These are phyloP conservation scores for Potorous gilbertii DNA, from an alignment of 2,797 vertebrate genomes.

Conservation along the genomic window DNA sequence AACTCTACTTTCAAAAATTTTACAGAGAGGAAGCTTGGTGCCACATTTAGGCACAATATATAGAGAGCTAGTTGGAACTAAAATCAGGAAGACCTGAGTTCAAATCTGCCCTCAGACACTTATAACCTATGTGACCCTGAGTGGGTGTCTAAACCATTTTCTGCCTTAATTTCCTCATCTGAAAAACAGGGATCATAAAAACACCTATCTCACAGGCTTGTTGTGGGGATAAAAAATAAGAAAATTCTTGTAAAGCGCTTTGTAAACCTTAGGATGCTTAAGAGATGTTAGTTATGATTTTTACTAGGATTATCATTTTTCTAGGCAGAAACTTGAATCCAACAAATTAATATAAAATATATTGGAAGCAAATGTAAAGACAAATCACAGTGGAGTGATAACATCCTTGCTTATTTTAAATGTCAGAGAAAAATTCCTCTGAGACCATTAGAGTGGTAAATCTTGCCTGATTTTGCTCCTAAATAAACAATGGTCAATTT, in stretches of 20 bases:
- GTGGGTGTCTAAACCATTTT: neutral
- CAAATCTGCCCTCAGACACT: neutral
- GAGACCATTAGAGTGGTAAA: conserved; percentile 61
- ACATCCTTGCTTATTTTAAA: conserved; percentile 65
- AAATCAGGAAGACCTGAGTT: neutral
- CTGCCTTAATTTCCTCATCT: neutral
- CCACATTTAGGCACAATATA: neutral
- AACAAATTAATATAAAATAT: neutral
- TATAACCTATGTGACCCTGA: neutral
- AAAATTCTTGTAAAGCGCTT: neutral
- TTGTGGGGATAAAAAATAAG: neutral
- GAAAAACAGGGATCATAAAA: neutral
- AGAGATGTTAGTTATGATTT: neutral
- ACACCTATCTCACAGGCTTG: neutral
- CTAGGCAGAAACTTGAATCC: neutral
- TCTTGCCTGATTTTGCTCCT: conserved; percentile 58
- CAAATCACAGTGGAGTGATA: neutral
- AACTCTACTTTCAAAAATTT: neutral
- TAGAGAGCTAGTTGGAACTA: neutral
- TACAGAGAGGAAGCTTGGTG: neutral
- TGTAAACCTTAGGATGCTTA: neutral
- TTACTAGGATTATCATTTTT: neutral
- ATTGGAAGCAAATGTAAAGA: neutral
- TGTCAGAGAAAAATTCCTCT: neutral
- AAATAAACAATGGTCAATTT: conserved; percentile 63